A percentile compares a stretch with the other conserved stretches of the same genome.
Conservation (phyloP, 2,888 invertebrate genomes). For the Chrysopilus asiliformis region DNA sequence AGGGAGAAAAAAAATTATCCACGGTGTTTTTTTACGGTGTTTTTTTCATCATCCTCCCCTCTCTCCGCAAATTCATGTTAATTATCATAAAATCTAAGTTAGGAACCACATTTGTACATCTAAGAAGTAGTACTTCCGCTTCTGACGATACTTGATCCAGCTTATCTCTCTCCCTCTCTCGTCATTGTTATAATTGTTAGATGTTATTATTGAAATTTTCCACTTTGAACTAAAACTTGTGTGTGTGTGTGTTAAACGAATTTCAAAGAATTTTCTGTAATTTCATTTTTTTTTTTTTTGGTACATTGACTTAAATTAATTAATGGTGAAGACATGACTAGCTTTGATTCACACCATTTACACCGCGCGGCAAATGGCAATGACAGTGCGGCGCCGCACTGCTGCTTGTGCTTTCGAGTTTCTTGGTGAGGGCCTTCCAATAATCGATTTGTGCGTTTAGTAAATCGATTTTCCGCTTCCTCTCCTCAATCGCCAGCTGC, state of each 20-base stretch:
- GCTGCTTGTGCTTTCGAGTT: conserved; percentile 21
- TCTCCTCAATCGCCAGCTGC: conserved; percentile 31
- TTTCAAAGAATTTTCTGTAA: conserved; percentile 5
- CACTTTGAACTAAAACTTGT: too few species aligned
- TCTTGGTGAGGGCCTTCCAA: conserved; percentile 33
- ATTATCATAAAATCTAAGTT: conserved; percentile 22
- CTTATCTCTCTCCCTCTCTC: too few species aligned
- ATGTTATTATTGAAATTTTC: too few species aligned
- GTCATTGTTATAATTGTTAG: too few species aligned
- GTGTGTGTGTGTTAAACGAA: conserved; percentile 5
- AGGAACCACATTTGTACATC: conserved; percentile 36
- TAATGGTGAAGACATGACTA: conserved; percentile 16
- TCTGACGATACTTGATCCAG: too few species aligned
- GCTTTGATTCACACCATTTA: conserved; percentile 22
- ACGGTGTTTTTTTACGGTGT: background rate
- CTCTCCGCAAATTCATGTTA: too few species aligned
- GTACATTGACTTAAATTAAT: conserved; percentile 9
- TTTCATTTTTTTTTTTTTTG: conserved; percentile 4
- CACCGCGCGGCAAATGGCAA: conserved; percentile 10
- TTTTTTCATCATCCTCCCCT: too few species aligned
- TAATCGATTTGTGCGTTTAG: conserved; percentile 34
- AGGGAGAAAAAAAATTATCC: background rate
- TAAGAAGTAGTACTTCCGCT: conserved; percentile 17
- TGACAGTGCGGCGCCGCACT: conserved; percentile 9
- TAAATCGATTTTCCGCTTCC: conserved; percentile 31